These are phyloP conservation scores for Chydorus sphaericus DNA, from an alignment of 2,888 invertebrate genomes.

Conservation along the genomic window DNA sequence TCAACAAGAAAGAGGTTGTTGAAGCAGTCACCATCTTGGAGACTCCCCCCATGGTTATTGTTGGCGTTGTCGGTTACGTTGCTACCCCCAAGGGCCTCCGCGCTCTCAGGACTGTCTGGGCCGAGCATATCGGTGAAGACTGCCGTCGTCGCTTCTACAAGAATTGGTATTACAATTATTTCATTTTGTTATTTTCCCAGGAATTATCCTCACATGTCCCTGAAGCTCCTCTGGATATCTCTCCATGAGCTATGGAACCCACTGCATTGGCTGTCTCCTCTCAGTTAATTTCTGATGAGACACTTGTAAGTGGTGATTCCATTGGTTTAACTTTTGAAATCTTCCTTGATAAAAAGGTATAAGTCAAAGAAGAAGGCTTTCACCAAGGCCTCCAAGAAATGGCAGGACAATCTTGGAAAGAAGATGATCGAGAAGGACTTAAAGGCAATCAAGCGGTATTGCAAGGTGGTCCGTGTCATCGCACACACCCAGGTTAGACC, in stretches of 20 bases:
- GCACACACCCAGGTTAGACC: constrained; percentile 87
- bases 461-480: constrained; percentile 88
- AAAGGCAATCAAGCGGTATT: constrained; percentile 95
- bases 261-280: constrained; percentile 18
- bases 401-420: constrained; percentile 93
- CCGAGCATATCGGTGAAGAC: constrained; percentile 97
- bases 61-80: constrained; percentile 96
- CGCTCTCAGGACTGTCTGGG: constrained; percentile 91
- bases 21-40: constrained; percentile 97
- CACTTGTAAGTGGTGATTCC: constrained; percentile 7
- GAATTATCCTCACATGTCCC: not conserved
- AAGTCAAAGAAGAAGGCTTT: constrained; percentile 99
- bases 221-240: constrained; percentile 5
- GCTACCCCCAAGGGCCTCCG: constrained; percentile 95
- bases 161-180: constrained; percentile 66
- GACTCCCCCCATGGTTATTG: constrained; percentile 94
- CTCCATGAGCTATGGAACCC: constrained; percentile 9
- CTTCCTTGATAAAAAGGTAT: constrained; percentile 52
- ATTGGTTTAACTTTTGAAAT: constrained; percentile 1
- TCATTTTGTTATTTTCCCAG: too few species aligned
- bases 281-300: constrained; percentile 19
- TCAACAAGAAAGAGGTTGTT: constrained; percentile 99
- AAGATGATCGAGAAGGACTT: constrained; percentile 94
- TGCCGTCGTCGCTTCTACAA: constrained; percentile 98
- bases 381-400: constrained; percentile 94